Evolutionary conservation across 2,113 vertebrate genomes (phyloP), one percentile per base, ranked within the genome.

Genomic region (Bufo bufo): DNA sequence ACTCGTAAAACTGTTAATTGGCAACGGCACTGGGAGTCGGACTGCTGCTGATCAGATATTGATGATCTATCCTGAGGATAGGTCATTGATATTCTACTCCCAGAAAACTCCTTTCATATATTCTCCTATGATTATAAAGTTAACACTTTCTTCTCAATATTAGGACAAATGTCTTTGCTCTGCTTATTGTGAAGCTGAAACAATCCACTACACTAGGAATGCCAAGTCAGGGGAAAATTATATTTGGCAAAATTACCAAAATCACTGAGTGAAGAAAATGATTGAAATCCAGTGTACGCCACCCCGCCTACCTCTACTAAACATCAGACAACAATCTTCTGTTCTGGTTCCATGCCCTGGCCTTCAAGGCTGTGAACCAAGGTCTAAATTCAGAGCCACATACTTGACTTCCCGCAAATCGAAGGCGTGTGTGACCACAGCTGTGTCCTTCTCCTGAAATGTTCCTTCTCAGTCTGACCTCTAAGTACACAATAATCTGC

Each of bases 391-490:
- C 86, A 82, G 79, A 75, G 79, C 20, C 86, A 63, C 86, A 88
- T 83, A 83, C 79, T 87, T 87, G 75, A 87, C 65, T 88, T 88
- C 86, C 86, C 79, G 66, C 86, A 88, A 83, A 83, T 58, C 11
- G 69, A 77, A 58, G 86, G 79, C 66, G 71, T 88, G 66, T 88
- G 69, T 88, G 79, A 88, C 79, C 86, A 88, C 85, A 87, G 61
- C 77, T 87, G 86, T 88, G 52, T 83, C 86, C 66, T 87, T 82
- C 78, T 82, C 33, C 52, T 87, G 78, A 87, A 87, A 82, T 87
- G 79, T 87, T 87, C 86, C 82, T 87, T 82, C 86, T 82, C 52
- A 82, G 33, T 74, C 66, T 87, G 86, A 87, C 86, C 86, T 82
- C 86, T 87, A 45, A 87, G 79, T 87, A 87, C 86, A 87, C 86